These are phyloP conservation scores for Leptoclinus maculatus DNA, from an alignment of 2,797 vertebrate genomes.

Conservation along the genomic window DNA sequence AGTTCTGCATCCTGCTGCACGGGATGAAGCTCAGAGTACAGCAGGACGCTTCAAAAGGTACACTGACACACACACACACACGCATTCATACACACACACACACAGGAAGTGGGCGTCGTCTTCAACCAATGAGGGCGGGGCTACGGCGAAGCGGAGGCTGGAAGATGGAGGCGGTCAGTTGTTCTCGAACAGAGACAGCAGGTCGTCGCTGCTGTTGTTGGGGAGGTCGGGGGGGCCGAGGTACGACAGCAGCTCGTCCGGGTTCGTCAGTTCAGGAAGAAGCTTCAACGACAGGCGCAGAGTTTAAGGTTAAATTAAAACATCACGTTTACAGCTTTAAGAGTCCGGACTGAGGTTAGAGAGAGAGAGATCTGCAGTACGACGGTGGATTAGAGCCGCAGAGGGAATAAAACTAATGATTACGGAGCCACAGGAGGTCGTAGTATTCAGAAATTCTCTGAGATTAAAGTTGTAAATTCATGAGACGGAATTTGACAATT, in stretches of 20 bases:
- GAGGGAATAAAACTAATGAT: too few relatives aligned
- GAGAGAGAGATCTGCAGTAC: not conserved
- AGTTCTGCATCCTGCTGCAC: conserved; percentile 12
- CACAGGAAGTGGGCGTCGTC: conserved; percentile 4
- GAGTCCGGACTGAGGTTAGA: not conserved
- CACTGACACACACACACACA: conserved; percentile 8
- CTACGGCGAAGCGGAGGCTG: conserved; percentile 37
- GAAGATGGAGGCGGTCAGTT: conserved; percentile 84
- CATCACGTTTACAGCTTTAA: rapidly evolving
- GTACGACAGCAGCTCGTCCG: conserved; percentile 95
- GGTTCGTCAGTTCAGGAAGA: conserved; percentile 95
- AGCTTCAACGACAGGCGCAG: conserved; percentile 78
- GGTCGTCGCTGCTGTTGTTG: conserved; percentile 93
- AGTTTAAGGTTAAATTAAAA: not conserved
- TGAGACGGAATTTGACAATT: too few relatives aligned
- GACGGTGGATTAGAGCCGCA: not conserved
- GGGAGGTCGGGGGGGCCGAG: conserved; percentile 95
- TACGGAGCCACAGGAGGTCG: too few relatives aligned
- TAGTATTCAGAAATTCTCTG: too few relatives aligned
- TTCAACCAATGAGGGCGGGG: conserved; percentile 25
- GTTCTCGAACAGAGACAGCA: conserved; percentile 96
- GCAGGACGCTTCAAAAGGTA: conserved; percentile 45
- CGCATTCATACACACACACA: not conserved
- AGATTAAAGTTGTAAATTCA: too few relatives aligned
- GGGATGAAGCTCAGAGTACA: conserved; percentile 33